Conservation (phyloP, 2,113 vertebrate genomes). For the Mastomys coucha region DNA sequence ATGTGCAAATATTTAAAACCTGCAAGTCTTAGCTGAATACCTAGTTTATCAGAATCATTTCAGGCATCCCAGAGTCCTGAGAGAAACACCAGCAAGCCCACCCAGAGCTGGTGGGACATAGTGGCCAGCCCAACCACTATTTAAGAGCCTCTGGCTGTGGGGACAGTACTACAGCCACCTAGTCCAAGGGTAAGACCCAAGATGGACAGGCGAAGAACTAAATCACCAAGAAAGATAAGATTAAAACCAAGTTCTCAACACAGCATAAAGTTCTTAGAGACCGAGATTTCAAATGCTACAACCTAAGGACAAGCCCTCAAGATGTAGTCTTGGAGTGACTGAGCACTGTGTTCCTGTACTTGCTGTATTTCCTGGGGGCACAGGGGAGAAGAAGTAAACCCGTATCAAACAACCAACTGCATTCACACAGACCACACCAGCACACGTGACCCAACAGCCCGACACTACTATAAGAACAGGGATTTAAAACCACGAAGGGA, state of each 20-base stretch:
- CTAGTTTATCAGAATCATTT: background rate
- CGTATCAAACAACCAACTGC: background rate
- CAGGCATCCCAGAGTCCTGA: background rate
- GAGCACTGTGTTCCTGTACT: background rate
- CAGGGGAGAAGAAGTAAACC: background rate
- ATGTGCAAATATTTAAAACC: background rate
- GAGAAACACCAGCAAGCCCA: background rate
- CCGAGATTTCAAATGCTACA: background rate
- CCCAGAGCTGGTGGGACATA: background rate
- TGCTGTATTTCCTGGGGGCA: background rate
- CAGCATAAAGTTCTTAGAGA: background rate
- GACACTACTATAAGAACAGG: background rate
- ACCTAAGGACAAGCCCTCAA: background rate
- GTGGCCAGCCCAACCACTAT: background rate
- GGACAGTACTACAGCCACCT: background rate
- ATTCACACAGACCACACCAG: background rate
- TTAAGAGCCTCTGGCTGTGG: background rate
- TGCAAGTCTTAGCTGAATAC: background rate
- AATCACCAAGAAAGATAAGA: background rate
- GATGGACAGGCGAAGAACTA: background rate
- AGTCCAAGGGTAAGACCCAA: background rate
- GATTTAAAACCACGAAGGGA: background rate
- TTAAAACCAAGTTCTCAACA: conserved; percentile 14
- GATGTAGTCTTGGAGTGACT: background rate
- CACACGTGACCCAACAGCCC: background rate